Percentiles rank a stretch among this genome's conserved stretches.
These are phyloP conservation scores for Protophormia terraenovae DNA, from an alignment of 2,888 invertebrate genomes.

Conservation along the genomic window DNA sequence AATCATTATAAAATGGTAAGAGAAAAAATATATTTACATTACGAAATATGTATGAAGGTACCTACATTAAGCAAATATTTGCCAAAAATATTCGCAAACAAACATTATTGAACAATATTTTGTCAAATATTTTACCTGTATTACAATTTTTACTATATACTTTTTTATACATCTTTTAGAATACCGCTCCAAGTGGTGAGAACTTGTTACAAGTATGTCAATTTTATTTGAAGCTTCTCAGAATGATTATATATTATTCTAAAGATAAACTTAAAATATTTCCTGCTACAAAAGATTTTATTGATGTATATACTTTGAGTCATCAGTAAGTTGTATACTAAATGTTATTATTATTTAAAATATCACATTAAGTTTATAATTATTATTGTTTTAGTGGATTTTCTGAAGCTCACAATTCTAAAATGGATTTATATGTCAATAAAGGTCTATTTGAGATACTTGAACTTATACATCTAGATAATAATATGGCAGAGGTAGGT, in stretches of 20 bases:
- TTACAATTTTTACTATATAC: background rate
- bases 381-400: constrained; percentile 19
- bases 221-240: constrained; percentile 55
- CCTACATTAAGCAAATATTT: too few relatives aligned
- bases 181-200: constrained; percentile 8
- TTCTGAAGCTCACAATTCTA: background rate
- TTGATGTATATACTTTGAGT: constrained; percentile 38
- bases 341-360: background rate
- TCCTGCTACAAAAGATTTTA: constrained; percentile 29
- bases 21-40: background rate
- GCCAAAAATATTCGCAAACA: background rate
- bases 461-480: background rate
- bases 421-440: constrained; percentile 1
- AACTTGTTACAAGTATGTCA: constrained; percentile 43
- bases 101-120: background rate
- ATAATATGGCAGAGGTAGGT: constrained; percentile 8
- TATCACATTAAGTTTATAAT: background rate
- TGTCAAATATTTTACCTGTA: background rate
- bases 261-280: background rate
- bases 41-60: too few relatives aligned
- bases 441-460: constrained; percentile 38
- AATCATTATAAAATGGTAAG: background rate
- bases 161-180: constrained; percentile 20
- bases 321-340: constrained; percentile 41
- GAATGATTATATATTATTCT: constrained; percentile 17